Conservation (phyloP, 2,888 invertebrate genomes). For the Ichneumon xanthorius region DNA sequence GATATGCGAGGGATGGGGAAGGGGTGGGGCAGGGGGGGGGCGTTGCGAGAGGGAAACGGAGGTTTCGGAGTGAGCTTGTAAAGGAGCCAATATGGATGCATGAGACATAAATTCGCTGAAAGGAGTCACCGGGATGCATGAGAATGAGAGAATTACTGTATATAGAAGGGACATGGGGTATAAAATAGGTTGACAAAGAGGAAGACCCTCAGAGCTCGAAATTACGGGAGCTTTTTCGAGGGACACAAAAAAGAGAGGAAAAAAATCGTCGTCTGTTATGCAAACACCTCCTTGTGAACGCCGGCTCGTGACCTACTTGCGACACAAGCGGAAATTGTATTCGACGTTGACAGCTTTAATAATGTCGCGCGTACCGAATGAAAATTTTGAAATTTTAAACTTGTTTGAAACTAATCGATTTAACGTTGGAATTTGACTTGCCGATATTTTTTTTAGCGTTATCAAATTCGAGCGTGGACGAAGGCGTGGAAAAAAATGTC, state of each 20-base stretch:
- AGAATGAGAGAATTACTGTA: slow-evolving; percentile 58
- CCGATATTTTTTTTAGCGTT: neutral
- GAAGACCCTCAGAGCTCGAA: slow-evolving; percentile 50
- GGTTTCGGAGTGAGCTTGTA: slow-evolving; percentile 32
- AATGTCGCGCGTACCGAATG: slow-evolving; percentile 18
- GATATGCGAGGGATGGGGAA: neutral
- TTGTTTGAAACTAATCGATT: neutral
- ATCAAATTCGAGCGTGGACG: neutral
- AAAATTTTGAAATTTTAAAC: neutral
- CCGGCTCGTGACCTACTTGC: slow-evolving; percentile 61
- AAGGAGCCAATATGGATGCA: slow-evolving; percentile 72
- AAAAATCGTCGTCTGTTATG: slow-evolving; percentile 59
- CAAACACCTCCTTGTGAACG: slow-evolving; percentile 46
- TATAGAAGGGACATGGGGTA: slow-evolving; percentile 44
- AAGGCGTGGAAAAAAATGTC: neutral
- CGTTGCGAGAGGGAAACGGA: slow-evolving; percentile 29
- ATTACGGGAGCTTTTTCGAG: slow-evolving; percentile 57
- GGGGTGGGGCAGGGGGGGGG: neutral
- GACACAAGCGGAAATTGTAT: slow-evolving; percentile 17
- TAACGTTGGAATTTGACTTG: neutral
- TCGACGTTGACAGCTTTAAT: slow-evolving; percentile 28
- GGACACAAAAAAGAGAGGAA: neutral
- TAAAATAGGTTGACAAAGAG: slow-evolving; percentile 50
- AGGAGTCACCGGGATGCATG: slow-evolving; percentile 65
- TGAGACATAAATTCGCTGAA: slow-evolving; percentile 68